phyloP scores from a whole-genome alignment of 92 coral and sea anemone genomes.

The Desmophyllum pertusum region DNA sequence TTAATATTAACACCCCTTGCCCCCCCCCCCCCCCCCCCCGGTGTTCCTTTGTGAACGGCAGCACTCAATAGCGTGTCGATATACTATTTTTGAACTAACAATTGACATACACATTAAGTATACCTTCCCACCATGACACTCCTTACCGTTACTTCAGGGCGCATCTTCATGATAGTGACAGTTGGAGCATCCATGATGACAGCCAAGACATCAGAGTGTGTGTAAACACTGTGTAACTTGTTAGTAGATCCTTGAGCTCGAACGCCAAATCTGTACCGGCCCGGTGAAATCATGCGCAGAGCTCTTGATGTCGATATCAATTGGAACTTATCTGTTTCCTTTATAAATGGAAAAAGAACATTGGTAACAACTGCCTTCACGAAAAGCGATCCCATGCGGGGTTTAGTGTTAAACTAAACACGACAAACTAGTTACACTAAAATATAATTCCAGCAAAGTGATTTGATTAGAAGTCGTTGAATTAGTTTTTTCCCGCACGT shows the following conservation, averaged over 20 bases:
- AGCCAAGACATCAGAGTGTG: neutral
- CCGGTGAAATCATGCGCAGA: neutral
- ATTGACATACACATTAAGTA: too few relatives aligned
- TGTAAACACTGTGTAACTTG: constrained; percentile 20
- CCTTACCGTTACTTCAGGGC: constrained; percentile 14
- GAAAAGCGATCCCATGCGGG: neutral
- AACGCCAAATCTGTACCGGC: constrained; percentile 20
- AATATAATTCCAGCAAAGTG: too few relatives aligned
- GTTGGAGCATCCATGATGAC: constrained; percentile 24
- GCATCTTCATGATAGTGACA: neutral
- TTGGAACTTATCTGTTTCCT: neutral
- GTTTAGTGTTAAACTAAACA: too few relatives aligned
- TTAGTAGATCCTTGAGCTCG: constrained; percentile 9
- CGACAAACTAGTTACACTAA: too few relatives aligned
- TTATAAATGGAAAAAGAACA: neutral
- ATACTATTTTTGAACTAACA: too few relatives aligned
- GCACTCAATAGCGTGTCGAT: too few relatives aligned
- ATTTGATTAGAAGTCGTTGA: too few relatives aligned
- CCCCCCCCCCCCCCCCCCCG: too few relatives aligned
- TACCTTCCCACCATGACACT: too few relatives aligned
- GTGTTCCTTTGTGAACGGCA: too few relatives aligned
- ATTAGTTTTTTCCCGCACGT: too few relatives aligned
- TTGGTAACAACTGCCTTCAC: neutral
- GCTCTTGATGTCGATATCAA: neutral
- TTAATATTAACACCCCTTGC: too few relatives aligned